Percentiles rank a stretch among this genome's conserved stretches.
These are phyloP conservation scores for Neomorphus geoffroyi DNA, from an alignment of 2,797 vertebrate species.

Conservation along the genomic window DNA sequence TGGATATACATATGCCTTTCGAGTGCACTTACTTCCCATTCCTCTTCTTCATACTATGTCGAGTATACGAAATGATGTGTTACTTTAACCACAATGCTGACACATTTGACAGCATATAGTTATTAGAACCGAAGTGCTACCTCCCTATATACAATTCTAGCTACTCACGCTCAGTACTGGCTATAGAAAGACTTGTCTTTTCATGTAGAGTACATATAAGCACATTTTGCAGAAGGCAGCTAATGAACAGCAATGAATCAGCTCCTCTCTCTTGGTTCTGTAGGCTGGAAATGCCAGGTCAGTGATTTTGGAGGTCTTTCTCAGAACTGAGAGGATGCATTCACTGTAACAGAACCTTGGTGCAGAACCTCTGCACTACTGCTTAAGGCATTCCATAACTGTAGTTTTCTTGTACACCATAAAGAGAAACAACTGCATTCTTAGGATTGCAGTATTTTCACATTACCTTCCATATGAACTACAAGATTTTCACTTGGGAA, in stretches of 20 bases:
- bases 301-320: neutral
- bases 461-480: neutral
- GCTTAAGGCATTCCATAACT: neutral
- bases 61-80: neutral
- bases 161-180: neutral
- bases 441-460: neutral
- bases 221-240: neutral
- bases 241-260: neutral
- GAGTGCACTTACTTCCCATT: neutral
- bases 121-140: neutral
- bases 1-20: neutral
- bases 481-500: neutral
- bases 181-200: neutral
- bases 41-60: neutral
- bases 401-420: neutral
- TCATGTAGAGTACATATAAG: neutral
- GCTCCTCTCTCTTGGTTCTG: too few relatives aligned
- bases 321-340: neutral
- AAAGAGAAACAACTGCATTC: neutral
- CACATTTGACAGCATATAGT: neutral
- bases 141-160: neutral
- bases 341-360: neutral
- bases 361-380: neutral
- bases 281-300: neutral
- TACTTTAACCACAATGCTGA: neutral